Percentiles rank a stretch among this genome's conserved stretches.
Evolutionary conservation across 2,888 invertebrate species (phyloP).

Genomic region (Crematogaster levior): DNA sequence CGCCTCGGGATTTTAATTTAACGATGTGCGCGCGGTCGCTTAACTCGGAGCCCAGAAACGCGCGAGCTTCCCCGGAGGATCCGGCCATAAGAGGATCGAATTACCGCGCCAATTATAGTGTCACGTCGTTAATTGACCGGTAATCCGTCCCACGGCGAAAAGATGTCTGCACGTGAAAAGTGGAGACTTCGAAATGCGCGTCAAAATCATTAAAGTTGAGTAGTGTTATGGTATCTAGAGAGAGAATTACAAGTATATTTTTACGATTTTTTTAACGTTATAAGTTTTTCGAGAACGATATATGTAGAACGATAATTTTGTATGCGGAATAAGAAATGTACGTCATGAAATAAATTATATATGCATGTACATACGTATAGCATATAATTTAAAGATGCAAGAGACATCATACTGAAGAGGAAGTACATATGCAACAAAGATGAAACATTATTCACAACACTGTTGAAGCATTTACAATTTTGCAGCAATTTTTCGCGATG

Average conservation of each 20-base stretch:
- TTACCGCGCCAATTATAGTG: slow-evolving; percentile 78
- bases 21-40: slow-evolving; percentile 75
- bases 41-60: slow-evolving; percentile 64
- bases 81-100: slow-evolving; percentile 73
- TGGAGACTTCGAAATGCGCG: slow-evolving; percentile 47
- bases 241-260: neutral
- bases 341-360: slow-evolving; percentile 9
- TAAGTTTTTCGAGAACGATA: neutral
- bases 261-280: slow-evolving; percentile 8
- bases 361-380: neutral
- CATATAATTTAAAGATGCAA: slow-evolving; percentile 13
- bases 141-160: slow-evolving; percentile 64
- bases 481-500: neutral
- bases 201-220: slow-evolving; percentile 41
- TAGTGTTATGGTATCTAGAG: slow-evolving; percentile 6
- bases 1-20: slow-evolving; percentile 79
- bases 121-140: slow-evolving; percentile 80
- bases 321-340: neutral
- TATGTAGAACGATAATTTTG: neutral
- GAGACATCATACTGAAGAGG: neutral
- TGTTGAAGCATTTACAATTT: neutral
- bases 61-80: slow-evolving; percentile 51
- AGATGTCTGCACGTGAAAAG: slow-evolving; percentile 43
- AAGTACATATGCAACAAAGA: neutral
- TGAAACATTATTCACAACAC: neutral